phyloP scores from a whole-genome alignment of 2,797 vertebrate genomes.

The Aldrovandia affinis region DNA sequence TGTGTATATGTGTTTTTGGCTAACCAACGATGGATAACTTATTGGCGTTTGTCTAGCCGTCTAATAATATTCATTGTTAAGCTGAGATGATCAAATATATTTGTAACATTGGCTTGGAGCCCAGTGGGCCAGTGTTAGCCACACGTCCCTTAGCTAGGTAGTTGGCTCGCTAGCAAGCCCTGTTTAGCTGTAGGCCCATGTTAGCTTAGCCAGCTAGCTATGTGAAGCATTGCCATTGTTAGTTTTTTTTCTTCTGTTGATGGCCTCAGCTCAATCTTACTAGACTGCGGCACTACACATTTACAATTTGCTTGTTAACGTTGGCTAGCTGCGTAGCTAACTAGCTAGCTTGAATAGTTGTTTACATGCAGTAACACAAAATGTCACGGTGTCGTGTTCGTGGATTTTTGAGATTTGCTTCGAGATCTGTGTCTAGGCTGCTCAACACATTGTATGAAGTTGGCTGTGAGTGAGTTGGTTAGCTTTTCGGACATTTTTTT shows the following conservation, averaged over 20 bases:
- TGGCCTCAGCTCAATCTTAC: not conserved
- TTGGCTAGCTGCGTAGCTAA: not conserved
- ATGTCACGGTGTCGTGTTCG: not conserved
- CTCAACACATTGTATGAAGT: not conserved
- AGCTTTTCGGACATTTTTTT: constrained; percentile 25
- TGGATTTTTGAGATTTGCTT: constrained; percentile 9
- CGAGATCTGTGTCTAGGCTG: not conserved
- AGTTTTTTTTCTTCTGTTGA: constrained; percentile 2
- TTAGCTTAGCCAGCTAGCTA: not conserved
- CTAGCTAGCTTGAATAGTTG: not conserved
- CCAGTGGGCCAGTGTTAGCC: not conserved
- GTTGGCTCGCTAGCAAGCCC: not conserved
- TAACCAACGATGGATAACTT: not conserved
- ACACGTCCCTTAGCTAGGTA: not conserved
- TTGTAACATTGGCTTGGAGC: not conserved
- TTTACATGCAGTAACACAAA: not conserved
- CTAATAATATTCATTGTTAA: too few relatives aligned
- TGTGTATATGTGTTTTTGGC: not conserved
- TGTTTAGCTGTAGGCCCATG: constrained; percentile 2
- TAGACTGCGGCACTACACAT: not conserved
- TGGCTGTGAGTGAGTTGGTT: constrained; percentile 5
- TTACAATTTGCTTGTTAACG: not conserved
- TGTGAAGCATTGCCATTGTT: constrained; percentile 22
- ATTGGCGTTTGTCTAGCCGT: not conserved
- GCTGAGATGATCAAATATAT: not conserved